Conservation (phyloP, 2,113 vertebrate species). For the Hirundichthys speculiger region DNA sequence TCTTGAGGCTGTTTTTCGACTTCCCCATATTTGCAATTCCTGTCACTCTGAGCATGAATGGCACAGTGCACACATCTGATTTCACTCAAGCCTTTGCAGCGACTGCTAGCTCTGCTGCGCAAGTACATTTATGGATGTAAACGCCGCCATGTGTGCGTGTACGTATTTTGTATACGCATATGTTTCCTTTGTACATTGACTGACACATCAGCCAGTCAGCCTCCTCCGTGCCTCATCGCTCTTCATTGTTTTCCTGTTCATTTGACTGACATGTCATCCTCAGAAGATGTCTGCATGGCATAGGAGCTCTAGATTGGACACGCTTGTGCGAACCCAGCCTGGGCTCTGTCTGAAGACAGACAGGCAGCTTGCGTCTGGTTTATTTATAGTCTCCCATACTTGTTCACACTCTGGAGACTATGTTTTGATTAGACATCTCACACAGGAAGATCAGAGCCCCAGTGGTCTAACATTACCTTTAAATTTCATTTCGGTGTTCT, state of each 20-base stretch:
- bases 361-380: constrained; percentile 53
- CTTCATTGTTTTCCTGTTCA: constrained; percentile 45
- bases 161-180: background rate
- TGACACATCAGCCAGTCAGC: constrained; percentile 32
- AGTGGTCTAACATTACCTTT: constrained; percentile 19
- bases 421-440: constrained; percentile 52
- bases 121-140: constrained; percentile 1
- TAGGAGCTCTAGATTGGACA: constrained; percentile 65
- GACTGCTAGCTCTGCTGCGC: background rate
- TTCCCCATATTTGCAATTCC: too few species aligned
- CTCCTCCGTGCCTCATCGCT: constrained; percentile 44
- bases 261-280: constrained; percentile 69
- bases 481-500: constrained; percentile 20
- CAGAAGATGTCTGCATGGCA: constrained; percentile 59
- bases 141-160: background rate
- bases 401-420: constrained; percentile 44
- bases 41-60: background rate
- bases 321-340: constrained; percentile 43
- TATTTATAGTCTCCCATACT: constrained; percentile 60
- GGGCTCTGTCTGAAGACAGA: constrained; percentile 53
- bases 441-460: constrained; percentile 30
- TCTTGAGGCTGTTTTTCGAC: background rate
- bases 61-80: too few species aligned
- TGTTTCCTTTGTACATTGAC: constrained; percentile 19
- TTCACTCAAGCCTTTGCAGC: too few species aligned